Evolutionary conservation across 2,888 invertebrate genomes (phyloP).

Genomic region (Empis livida): DNA sequence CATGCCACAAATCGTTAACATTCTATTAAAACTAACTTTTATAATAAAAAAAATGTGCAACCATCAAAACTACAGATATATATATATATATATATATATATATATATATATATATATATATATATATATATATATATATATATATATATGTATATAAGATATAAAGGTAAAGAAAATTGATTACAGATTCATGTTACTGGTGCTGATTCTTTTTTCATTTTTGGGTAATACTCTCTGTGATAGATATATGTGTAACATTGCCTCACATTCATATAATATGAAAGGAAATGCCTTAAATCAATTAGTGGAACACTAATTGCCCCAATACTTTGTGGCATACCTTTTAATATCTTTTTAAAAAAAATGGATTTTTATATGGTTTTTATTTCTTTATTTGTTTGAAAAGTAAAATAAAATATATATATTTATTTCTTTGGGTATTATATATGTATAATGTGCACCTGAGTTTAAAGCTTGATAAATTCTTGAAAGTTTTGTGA

Average conservation of each 20-base stretch:
- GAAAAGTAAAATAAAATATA: neutral
- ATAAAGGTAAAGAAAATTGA: neutral
- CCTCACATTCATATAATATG: conserved; percentile 13
- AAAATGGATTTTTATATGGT: no score
- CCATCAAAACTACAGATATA: no score
- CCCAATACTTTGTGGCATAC: conserved; percentile 34
- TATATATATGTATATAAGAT: no score
- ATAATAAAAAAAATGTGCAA: no score
- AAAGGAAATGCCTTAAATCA: conserved; percentile 38
- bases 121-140: no score
- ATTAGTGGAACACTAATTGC: conserved; percentile 37
- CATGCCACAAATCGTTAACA: conserved; percentile 10
- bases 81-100: no score
- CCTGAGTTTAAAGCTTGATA: conserved; percentile 3
- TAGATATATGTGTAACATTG: neutral
- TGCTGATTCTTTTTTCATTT: conserved; percentile 14
- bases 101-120: no score
- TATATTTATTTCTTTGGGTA: no score
- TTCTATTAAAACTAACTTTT: neutral
- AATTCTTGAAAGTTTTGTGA: neutral
- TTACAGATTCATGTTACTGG: conserved; percentile 15
- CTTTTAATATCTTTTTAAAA: conserved; percentile 4
- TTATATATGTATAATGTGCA: neutral
- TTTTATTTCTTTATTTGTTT: neutral
- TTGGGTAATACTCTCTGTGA: conserved; percentile 18